Conservation (phyloP, 2,888 invertebrate species). For the Anticlea derivata region DNA sequence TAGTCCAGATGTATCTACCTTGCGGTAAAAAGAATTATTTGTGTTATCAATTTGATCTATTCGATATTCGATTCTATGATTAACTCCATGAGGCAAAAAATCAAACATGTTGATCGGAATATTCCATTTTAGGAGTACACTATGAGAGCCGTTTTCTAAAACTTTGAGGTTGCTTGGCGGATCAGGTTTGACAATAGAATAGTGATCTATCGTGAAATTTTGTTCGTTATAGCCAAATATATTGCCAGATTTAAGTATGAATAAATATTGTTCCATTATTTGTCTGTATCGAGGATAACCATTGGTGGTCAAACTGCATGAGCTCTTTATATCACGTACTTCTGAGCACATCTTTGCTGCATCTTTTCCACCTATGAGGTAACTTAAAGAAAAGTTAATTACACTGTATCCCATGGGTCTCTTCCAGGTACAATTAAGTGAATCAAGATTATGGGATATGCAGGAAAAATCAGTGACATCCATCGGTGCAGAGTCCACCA, state of each 20-base stretch:
- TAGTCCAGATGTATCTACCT: constrained; percentile 61
- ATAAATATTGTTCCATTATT: constrained; percentile 73
- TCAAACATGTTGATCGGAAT: constrained; percentile 63
- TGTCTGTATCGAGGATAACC: constrained; percentile 70
- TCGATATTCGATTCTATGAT: constrained; percentile 74
- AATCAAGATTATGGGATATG: constrained; percentile 88
- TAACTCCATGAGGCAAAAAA: constrained; percentile 59
- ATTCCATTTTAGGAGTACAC: constrained; percentile 63
- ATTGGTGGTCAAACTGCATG: constrained; percentile 55
- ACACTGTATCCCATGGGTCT: constrained; percentile 72
- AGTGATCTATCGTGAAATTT: constrained; percentile 84
- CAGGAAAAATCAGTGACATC: constrained; percentile 88
- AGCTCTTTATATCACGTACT: constrained; percentile 39
- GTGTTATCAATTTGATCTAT: constrained; percentile 71
- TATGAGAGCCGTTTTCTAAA: constrained; percentile 54
- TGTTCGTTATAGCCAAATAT: constrained; percentile 81
- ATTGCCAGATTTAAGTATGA: constrained; percentile 85
- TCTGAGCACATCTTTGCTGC: no score
- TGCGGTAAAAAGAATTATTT: constrained; percentile 62
- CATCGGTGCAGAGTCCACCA: constrained; percentile 83
- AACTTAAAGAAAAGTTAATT: constrained; percentile 53
- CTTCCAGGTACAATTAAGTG: constrained; percentile 89
- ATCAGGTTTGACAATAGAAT: constrained; percentile 67
- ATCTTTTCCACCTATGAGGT: constrained; percentile 47
- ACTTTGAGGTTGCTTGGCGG: constrained; percentile 54